A percentile compares a stretch with the other conserved stretches of the same genome.
phyloP scores from a whole-genome alignment of 2,797 vertebrate genomes.

The Florisuga fusca region DNA sequence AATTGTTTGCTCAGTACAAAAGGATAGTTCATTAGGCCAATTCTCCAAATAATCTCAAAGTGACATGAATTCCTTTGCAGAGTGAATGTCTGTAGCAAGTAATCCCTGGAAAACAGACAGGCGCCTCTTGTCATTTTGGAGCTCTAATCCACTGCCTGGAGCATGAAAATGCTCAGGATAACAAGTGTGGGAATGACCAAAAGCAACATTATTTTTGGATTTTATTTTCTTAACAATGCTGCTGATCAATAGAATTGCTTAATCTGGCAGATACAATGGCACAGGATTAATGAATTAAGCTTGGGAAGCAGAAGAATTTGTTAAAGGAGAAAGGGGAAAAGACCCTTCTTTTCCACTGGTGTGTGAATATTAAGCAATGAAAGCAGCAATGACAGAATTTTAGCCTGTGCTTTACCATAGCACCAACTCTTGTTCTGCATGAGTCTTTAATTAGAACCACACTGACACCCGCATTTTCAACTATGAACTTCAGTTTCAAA shows the following conservation, averaged over 20 bases:
- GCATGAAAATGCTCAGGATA: conserved; percentile 76
- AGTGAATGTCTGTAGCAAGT: conserved; percentile 76
- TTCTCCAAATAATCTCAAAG: conserved; percentile 77
- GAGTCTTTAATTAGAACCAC: conserved; percentile 67
- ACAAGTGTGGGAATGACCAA: conserved; percentile 82
- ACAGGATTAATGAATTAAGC: conserved; percentile 73
- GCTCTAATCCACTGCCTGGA: conserved; percentile 80
- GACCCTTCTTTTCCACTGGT: conserved; percentile 41
- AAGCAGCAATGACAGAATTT: conserved; percentile 52
- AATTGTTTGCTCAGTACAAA: conserved; percentile 64
- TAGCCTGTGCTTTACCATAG: conserved; percentile 36
- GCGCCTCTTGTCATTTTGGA: conserved; percentile 78
- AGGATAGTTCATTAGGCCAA: conserved; percentile 76
- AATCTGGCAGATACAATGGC: conserved; percentile 75
- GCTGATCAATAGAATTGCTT: conserved; percentile 76
- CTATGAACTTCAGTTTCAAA: conserved; percentile 41
- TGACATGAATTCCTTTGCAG: conserved; percentile 76
- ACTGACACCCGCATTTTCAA: conserved; percentile 53
- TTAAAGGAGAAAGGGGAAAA: conserved; percentile 39
- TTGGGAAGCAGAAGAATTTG: conserved; percentile 66
- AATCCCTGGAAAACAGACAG: conserved; percentile 80
- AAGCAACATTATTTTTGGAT: conserved; percentile 80
- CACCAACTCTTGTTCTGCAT: conserved; percentile 42
- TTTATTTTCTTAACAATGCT: conserved; percentile 78
- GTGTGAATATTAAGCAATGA: conserved; percentile 49